Percentiles rank a stretch among this genome's conserved stretches.
These are phyloP conservation scores for Muscicapa comitata DNA, from an alignment of 2,797 vertebrate species.

Conservation along the genomic window DNA sequence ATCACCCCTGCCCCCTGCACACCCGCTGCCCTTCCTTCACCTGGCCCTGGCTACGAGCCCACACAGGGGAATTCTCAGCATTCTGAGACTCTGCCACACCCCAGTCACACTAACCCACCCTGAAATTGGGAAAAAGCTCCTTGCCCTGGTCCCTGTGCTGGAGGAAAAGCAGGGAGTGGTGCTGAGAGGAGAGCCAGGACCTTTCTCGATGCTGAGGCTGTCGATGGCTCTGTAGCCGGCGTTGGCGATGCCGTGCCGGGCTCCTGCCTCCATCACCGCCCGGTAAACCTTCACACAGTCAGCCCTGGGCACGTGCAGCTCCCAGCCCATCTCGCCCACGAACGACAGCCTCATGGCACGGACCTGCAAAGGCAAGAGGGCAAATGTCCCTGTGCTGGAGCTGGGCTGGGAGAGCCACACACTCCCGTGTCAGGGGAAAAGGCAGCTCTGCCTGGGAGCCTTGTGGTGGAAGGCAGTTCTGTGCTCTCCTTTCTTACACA, in stretches of 20 bases:
- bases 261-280: slow-evolving; percentile 87
- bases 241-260: slow-evolving; percentile 83
- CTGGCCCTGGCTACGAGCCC: neutral
- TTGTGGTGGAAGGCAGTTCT: neutral
- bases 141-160: accelerated
- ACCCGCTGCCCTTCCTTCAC: neutral
- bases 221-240: slow-evolving; percentile 96
- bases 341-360: slow-evolving; percentile 92
- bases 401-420: accelerated
- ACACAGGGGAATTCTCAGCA: accelerated
- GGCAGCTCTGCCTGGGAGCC: neutral
- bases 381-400: accelerated
- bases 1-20: neutral
- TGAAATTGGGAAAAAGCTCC: neutral
- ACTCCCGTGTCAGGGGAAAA: accelerated
- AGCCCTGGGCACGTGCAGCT: slow-evolving; percentile 86
- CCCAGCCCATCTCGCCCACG: slow-evolving; percentile 96
- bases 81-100: neutral
- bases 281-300: slow-evolving; percentile 88
- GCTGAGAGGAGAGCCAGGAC: slow-evolving; percentile 49
- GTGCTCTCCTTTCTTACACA: neutral
- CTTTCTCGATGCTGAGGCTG: slow-evolving; percentile 97
- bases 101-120: neutral
- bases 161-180: accelerated
- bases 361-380: slow-evolving; percentile 73